Conservation (phyloP, 2,888 invertebrate species). For the Cenopis cana region DNA sequence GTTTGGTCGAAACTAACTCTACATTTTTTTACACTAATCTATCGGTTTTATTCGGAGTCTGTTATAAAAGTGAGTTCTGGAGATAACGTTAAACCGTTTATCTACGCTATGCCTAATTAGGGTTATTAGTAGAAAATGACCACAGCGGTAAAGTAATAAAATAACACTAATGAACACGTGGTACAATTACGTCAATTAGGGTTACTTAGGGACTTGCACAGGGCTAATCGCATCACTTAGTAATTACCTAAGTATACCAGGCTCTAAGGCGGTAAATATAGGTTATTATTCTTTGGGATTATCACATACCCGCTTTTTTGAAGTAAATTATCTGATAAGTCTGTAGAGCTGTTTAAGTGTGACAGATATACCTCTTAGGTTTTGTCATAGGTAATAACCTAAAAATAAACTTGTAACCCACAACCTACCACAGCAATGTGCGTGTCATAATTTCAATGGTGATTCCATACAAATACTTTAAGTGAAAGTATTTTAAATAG, state of each 20-base stretch:
- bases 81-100: neutral
- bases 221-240: neutral
- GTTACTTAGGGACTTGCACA: neutral
- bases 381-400: too few species aligned
- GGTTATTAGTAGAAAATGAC: neutral
- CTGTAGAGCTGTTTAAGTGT: too few species aligned
- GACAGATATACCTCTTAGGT: too few species aligned
- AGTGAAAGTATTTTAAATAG: too few species aligned
- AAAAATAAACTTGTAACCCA: too few species aligned
- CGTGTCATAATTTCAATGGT: too few species aligned
- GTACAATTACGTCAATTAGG: conserved; percentile 11
- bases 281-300: too few species aligned
- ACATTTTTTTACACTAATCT: neutral
- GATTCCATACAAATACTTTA: too few species aligned
- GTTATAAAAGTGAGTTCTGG: neutral
- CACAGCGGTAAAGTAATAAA: conserved; percentile 2
- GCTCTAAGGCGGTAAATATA: too few species aligned
- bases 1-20: neutral
- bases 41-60: neutral
- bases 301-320: too few species aligned
- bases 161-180: conserved; percentile 15
- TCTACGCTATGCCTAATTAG: neutral
- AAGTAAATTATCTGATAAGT: too few species aligned
- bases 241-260: neutral
- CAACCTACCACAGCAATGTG: too few species aligned